phyloP scores from a whole-genome alignment of 2,797 vertebrate species.

The Petrocephalus sullivani region DNA sequence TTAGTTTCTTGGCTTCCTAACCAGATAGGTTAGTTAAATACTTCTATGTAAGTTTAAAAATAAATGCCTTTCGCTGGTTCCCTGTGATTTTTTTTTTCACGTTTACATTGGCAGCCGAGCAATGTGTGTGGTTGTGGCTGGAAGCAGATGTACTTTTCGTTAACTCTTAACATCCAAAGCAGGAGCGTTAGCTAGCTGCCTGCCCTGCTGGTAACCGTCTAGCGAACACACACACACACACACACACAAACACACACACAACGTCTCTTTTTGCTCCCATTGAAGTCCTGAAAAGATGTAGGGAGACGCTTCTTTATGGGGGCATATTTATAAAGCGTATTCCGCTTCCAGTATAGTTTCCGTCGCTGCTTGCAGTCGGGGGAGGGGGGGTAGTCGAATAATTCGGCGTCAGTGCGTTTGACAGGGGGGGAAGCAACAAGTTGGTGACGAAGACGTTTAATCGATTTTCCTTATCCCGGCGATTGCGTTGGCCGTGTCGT shows the following conservation, averaged over 20 bases:
- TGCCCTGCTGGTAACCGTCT: background rate
- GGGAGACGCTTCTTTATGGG: background rate
- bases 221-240: background rate
- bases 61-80: background rate
- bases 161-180: background rate
- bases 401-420: background rate
- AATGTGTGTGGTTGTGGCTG: background rate
- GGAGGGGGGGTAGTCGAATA: background rate
- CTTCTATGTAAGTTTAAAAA: background rate
- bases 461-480: background rate
- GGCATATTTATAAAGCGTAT: background rate
- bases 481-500: background rate
- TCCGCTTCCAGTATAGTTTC: background rate
- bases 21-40: background rate
- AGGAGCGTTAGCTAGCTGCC: background rate
- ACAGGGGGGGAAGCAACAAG: slow-evolving; percentile 15
- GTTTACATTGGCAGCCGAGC: background rate
- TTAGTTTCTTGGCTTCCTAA: background rate
- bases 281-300: background rate
- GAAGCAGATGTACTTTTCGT: background rate
- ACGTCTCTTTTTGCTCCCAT: background rate
- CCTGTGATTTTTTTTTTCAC: background rate
- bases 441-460: slow-evolving; percentile 9
- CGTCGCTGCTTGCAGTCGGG: background rate
- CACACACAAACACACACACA: no score